phyloP scores from a whole-genome alignment of 2,888 invertebrate species.

The Aradus depressus region DNA sequence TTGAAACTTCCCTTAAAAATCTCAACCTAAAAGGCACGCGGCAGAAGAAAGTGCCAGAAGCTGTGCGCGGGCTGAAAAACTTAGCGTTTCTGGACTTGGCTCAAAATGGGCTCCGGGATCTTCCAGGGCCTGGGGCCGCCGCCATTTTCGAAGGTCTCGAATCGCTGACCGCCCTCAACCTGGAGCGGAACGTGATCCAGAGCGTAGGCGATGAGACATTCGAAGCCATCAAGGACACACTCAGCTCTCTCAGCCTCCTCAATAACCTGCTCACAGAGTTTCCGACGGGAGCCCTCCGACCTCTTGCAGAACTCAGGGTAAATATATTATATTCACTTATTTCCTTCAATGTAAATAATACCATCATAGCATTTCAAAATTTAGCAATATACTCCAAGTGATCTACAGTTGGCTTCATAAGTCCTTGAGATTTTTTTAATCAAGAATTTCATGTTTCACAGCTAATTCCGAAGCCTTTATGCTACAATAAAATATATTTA shows the following conservation, averaged over 20 bases:
- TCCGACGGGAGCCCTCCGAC: conserved; percentile 67
- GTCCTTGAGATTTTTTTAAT: too few relatives aligned
- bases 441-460: too few relatives aligned
- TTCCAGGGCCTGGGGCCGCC: conserved; percentile 58
- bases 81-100: conserved; percentile 82
- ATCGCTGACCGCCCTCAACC: conserved; percentile 72
- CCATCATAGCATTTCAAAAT: too few relatives aligned
- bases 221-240: conserved; percentile 61
- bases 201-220: conserved; percentile 65
- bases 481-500: too few relatives aligned
- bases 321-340: conserved; percentile 26
- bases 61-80: conserved; percentile 61
- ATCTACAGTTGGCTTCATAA: too few relatives aligned
- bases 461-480: too few relatives aligned
- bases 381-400: too few relatives aligned
- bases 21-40: conserved; percentile 78
- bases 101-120: conserved; percentile 71
- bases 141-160: conserved; percentile 64
- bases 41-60: conserved; percentile 66
- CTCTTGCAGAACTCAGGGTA: conserved; percentile 63
- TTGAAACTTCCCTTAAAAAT: conserved; percentile 74
- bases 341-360: too few relatives aligned
- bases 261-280: conserved; percentile 83
- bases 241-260: conserved; percentile 77
- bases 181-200: conserved; percentile 79